Evolutionary conservation across 2,888 invertebrate species (phyloP).

Genomic region (Trachelus troglodyta): DNA sequence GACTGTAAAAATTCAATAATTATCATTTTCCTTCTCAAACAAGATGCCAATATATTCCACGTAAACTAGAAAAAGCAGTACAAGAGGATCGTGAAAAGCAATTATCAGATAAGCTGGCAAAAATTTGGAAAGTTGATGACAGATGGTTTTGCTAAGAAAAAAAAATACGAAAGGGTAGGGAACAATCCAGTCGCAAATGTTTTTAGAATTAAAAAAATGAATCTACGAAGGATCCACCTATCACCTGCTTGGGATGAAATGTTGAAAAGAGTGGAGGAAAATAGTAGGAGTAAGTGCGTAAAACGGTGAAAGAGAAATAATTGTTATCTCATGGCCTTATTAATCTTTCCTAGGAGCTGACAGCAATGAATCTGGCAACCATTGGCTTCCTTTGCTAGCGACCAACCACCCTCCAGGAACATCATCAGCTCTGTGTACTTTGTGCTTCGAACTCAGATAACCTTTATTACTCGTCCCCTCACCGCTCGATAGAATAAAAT

Average conservation of each 20-base stretch:
- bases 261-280: not conserved
- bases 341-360: not conserved
- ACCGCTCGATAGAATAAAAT: conserved; percentile 35
- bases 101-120: no score
- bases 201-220: not conserved
- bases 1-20: no score
- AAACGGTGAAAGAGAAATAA: not conserved
- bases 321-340: not conserved
- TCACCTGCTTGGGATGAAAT: not conserved
- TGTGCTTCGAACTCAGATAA: conserved; percentile 60
- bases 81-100: no score
- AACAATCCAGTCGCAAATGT: not conserved
- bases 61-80: no score
- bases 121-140: no score
- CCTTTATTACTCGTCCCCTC: conserved; percentile 41
- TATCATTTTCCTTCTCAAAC: no score
- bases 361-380: not conserved
- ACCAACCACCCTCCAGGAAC: conserved; percentile 27
- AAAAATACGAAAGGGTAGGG: no score
- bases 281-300: not conserved
- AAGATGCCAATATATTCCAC: no score
- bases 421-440: conserved; percentile 60
- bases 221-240: not conserved
- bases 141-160: not conserved
- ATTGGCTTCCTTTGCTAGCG: not conserved